Base-by-base conservation (phyloP, 2,888 invertebrate genomes). In the Linhomoeus sp. region DNA sequence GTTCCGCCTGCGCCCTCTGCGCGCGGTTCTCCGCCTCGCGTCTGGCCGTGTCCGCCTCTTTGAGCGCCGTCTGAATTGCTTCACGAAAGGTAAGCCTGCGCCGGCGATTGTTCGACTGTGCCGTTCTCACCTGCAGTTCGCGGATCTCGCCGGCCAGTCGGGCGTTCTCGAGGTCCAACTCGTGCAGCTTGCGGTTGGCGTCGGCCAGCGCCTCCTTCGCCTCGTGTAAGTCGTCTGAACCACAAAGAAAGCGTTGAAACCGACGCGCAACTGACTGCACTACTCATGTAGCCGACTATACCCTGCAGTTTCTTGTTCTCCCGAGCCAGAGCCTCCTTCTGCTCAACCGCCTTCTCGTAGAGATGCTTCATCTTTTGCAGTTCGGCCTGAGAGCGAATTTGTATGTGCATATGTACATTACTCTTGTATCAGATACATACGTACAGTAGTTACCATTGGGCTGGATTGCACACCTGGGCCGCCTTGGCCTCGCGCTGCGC, bases 121-220 rank as follows among this genome's bases (percentile, higher is more conserved):
- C 58, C 76, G 9, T 5, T 5, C 17, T 5, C 17, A 37, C 84
- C 59, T 87, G 85, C 66, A 97, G 80, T 74, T 90, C 88, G 70
- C 97, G 92, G 66, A 94, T 83, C 75, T 97, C 97, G 71, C 88
- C 90, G 76, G 94, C 94, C 73, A 97, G 77, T 67, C 90, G 83
- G 70, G 85, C 86, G 72, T 84, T 80, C 76, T 84, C 92, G 72
- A 86, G 76, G 70, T 92, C 90, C 73, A 92, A 75, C 72, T 97
- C 97, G 72, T 92, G 90, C 70, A 90, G 78, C 71, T 88, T 81
- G 69, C 94, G 84, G 72, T 78, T 90, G 74, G 90, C 78, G 72
- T 97, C 94, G 66, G 84, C 81, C 68, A 94, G 75, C 64, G 79
- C 81, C 66, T 77, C 78, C 75, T 87, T 87, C 67, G 88, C 81